Conservation (phyloP, 2,888 invertebrate genomes). For the Aquatica leii region DNA sequence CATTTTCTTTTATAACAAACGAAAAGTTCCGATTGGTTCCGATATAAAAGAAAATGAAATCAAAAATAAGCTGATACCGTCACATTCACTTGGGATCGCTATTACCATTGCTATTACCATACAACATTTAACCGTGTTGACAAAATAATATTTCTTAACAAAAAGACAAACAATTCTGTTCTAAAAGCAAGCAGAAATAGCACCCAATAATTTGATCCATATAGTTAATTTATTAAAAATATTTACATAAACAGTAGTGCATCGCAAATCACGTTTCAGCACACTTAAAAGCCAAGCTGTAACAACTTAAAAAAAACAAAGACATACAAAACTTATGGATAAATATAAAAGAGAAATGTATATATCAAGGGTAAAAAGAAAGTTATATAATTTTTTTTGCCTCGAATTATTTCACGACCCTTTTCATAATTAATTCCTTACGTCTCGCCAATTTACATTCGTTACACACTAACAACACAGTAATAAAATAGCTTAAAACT, state of each 20-base stretch:
- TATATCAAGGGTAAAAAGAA: slow-evolving; percentile 15
- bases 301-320: slow-evolving; percentile 49
- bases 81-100: background rate
- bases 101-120: no score
- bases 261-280: slow-evolving; percentile 57
- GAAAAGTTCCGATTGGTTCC: no score
- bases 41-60: background rate
- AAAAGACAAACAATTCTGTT: slow-evolving; percentile 20
- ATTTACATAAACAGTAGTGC: slow-evolving; percentile 55
- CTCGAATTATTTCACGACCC: slow-evolving; percentile 18
- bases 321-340: slow-evolving; percentile 47
- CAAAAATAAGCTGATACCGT: background rate
- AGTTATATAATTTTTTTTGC: slow-evolving; percentile 10
- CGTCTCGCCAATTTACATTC: no score
- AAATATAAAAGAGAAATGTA: slow-evolving; percentile 28
- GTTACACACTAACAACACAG: no score
- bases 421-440: no score
- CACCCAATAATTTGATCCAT: slow-evolving; percentile 52
- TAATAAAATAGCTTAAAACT: slow-evolving; percentile 42
- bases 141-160: slow-evolving; percentile 12
- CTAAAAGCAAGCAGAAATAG: slow-evolving; percentile 46
- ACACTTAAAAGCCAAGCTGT: slow-evolving; percentile 54
- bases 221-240: slow-evolving; percentile 46
- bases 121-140: slow-evolving; percentile 9
- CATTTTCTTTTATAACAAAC: background rate